Evolutionary conservation across 2,888 invertebrate species (phyloP).

Genomic region (Microchrysa polita): DNA sequence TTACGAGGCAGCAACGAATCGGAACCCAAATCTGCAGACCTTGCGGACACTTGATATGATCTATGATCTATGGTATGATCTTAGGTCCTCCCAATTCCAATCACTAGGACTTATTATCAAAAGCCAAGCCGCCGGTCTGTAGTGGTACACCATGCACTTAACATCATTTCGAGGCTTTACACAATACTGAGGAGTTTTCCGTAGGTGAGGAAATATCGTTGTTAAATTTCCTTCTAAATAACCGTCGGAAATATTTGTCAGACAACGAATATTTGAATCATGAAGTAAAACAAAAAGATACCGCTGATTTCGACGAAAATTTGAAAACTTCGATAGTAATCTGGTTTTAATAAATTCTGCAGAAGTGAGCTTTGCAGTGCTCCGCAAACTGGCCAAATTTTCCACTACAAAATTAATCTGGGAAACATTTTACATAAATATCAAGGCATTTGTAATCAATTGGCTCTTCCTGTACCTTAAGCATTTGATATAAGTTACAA

Average conservation of each 20-base stretch:
- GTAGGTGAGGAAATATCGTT: conserved; percentile 22
- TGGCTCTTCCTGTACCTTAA: conserved; percentile 52
- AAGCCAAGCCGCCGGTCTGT: conserved; percentile 54
- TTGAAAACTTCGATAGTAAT: conserved; percentile 53
- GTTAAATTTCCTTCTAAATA: conserved; percentile 52
- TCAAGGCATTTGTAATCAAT: conserved; percentile 51
- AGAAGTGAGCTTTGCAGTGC: conserved; percentile 45
- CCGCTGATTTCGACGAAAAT: conserved; percentile 52
- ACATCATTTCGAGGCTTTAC: conserved; percentile 54
- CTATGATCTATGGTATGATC: conserved; percentile 53
- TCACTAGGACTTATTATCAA: conserved; percentile 54
- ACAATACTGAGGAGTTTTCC: conserved; percentile 48
- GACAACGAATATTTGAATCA: conserved; percentile 51
- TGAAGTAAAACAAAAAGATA: conserved; percentile 53
- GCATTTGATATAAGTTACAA: conserved; percentile 52
- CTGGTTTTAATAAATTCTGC: conserved; percentile 52
- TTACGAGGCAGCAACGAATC: conserved; percentile 49
- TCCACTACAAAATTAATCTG: conserved; percentile 51
- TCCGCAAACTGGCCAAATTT: conserved; percentile 49
- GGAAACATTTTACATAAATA: conserved; percentile 53
- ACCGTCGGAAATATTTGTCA: conserved; percentile 39
- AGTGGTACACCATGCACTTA: conserved; percentile 49
- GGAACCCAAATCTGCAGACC: conserved; percentile 53
- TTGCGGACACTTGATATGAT: conserved; percentile 45
- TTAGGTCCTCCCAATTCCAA: conserved; percentile 54